Base-by-base conservation (phyloP, 2,888 invertebrate species). In the Myopa testacea region DNA sequence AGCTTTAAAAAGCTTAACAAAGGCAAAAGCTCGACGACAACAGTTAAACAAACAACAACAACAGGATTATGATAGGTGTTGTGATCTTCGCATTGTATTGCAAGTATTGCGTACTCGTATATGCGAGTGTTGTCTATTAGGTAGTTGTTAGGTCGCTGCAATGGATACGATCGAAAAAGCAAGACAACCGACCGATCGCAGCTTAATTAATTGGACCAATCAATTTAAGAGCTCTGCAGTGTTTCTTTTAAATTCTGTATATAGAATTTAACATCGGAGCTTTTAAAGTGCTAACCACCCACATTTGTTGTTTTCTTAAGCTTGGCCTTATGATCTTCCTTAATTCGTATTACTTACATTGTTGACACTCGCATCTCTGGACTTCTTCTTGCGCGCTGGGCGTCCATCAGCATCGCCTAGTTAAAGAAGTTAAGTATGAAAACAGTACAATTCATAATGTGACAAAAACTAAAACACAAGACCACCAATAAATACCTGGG, bases 341-440 rank as follows among this genome's bases (percentile, higher is more conserved):
- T 45, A 45, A 8, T 55, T 55, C 10, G 5, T n/a, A 2, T n/a
- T 40, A 87, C 87, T 87, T 79, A 86, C 86, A 84, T 84, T 86
- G 84, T 84, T 86, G 80, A 83, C 86, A 84, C 83, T 86, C 38
- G 87, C 82, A 79, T 88, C 89, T 81, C 89, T 88, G 78, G 85
- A 78, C 81, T 87, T 89, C 85, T 89, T 89, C 85, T 89, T 89
- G 80, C 88, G 86, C 69, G 88, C 87, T 81, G 87, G 89, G 78
- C 88, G 84, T 70, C 87, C 88, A 68, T 86, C 86, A 63, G 85
- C 84, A 82, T 89, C 89, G 82, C 86, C 87, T 87, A 79, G 70
- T 71, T 37, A 8, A 75, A 26, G 8, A 58, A 12, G 16, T 16
- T 55, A 19, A 10, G n/a, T 34, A 34, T 5, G 26, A 34, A 50